These are phyloP conservation scores for Chalcosyrphus nemorum DNA, from an alignment of 2,888 invertebrate species.

Conservation along the genomic window DNA sequence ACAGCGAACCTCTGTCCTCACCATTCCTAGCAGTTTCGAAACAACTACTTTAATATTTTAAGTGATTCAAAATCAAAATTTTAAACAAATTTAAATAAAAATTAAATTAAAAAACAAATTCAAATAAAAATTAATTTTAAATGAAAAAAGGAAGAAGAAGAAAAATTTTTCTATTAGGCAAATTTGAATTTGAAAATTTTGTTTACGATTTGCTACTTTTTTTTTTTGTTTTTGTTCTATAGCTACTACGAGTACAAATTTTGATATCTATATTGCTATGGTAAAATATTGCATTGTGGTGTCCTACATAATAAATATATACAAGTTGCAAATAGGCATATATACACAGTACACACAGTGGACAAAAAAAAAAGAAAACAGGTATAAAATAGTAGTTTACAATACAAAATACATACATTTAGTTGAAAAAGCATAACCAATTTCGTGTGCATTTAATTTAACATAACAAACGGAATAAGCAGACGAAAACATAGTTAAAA, in stretches of 20 bases:
- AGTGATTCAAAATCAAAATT: slow-evolving; percentile 62
- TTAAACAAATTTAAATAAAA: slow-evolving; percentile 9
- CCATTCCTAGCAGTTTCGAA: slow-evolving; percentile 89
- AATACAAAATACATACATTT: slow-evolving; percentile 45
- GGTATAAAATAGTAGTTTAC: no score
- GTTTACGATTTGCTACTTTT: slow-evolving; percentile 59
- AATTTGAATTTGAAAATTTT: slow-evolving; percentile 69
- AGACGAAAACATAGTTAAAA: slow-evolving; percentile 17
- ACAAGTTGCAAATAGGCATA: slow-evolving; percentile 10
- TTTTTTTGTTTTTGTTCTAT: no score
- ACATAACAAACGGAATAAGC: slow-evolving; percentile 39
- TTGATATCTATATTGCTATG: background rate
- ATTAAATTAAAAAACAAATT: slow-evolving; percentile 38
- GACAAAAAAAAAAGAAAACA: background rate
- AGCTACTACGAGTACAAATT: slow-evolving; percentile 54
- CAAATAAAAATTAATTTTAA: background rate
- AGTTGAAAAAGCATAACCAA: slow-evolving; percentile 60
- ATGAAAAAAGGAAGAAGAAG: slow-evolving; percentile 65
- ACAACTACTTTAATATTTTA: slow-evolving; percentile 83
- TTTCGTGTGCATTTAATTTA: slow-evolving; percentile 43
- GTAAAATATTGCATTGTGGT: slow-evolving; percentile 48
- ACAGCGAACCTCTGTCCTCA: slow-evolving; percentile 97
- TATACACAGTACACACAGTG: background rate
- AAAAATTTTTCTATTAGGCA: slow-evolving; percentile 71
- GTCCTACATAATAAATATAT: slow-evolving; percentile 31